phyloP scores from a whole-genome alignment of 30 jellyfish, hydroid and myxozoan genomes.

The Aurelia aurita region DNA sequence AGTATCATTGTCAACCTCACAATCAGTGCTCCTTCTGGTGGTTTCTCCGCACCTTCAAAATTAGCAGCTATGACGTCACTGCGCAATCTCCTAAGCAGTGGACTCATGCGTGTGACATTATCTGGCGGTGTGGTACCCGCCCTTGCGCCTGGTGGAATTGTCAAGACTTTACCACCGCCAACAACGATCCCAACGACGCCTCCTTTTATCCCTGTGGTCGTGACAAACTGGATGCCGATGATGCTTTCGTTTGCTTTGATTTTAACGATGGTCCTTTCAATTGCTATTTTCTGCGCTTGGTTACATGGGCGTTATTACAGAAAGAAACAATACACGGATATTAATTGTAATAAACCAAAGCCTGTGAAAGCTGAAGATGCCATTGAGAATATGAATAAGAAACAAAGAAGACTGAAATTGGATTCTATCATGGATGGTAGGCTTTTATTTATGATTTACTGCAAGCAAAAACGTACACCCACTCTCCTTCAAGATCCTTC shows the following conservation, averaged over 20 bases:
- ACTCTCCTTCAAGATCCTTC: background rate
- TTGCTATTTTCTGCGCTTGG: conserved; percentile 54
- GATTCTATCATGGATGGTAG: conserved; percentile 61
- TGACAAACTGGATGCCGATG: conserved; percentile 76
- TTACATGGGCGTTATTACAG: conserved; percentile 62
- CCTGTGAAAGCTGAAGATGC: background rate
- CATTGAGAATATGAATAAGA: conserved; percentile 28
- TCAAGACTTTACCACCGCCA: conserved; percentile 38
- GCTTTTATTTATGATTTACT: background rate
- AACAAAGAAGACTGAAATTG: conserved; percentile 23
- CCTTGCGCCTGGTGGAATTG: conserved; percentile 57
- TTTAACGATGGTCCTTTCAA: background rate
- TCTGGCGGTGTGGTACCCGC: conserved; percentile 43
- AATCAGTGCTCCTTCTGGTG: conserved; percentile 17
- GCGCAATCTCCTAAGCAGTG: conserved; percentile 35
- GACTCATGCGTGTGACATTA: conserved; percentile 37
- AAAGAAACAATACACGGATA: conserved; percentile 54
- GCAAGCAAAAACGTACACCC: too few relatives aligned
- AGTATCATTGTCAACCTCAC: conserved; percentile 60
- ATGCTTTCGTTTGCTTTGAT: conserved; percentile 40
- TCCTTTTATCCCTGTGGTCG: conserved; percentile 40
- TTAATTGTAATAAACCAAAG: conserved; percentile 39
- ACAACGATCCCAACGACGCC: conserved; percentile 44
- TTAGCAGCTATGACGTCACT: conserved; percentile 29
- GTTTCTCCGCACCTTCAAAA: conserved; percentile 48